phyloP scores from a whole-genome alignment of 2,888 invertebrate species.

The Adela reaumurella region DNA sequence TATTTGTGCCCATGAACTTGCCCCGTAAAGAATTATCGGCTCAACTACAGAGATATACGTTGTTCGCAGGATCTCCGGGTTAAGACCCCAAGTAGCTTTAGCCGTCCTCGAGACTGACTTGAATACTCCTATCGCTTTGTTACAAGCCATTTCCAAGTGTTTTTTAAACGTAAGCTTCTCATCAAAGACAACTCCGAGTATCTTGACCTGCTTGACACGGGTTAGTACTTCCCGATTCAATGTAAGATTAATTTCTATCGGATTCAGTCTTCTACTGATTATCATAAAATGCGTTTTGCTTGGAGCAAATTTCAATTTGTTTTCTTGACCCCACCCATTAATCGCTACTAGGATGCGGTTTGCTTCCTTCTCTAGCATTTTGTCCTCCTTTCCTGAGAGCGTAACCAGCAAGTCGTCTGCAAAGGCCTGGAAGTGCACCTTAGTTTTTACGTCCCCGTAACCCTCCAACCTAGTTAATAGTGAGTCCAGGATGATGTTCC shows the following conservation, averaged over 20 bases:
- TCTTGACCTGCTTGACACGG: slow-evolving; percentile 3
- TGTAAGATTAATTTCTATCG: no score
- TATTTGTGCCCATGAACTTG: slow-evolving; percentile 5
- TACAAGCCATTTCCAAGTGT: no score
- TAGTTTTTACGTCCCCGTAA: no score
- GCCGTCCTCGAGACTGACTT: slow-evolving; percentile 1
- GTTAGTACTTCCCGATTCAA: no score
- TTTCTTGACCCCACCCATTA: neutral
- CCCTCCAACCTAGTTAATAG: no score
- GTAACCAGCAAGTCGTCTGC: slow-evolving; percentile 9
- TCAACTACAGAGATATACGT: slow-evolving; percentile 7
- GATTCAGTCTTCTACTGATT: neutral
- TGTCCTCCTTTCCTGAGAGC: slow-evolving; percentile 6
- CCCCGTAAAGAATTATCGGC: slow-evolving; percentile 6
- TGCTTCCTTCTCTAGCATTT: no score
- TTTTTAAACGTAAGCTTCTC: slow-evolving; percentile 3
- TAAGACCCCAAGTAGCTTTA: slow-evolving; percentile 5
- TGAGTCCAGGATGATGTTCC: no score
- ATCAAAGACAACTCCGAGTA: slow-evolving; percentile 8
- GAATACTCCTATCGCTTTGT: no score
- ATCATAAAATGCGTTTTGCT: slow-evolving; percentile 6
- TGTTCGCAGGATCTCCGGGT: slow-evolving; percentile 4
- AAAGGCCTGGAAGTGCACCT: slow-evolving; percentile 3
- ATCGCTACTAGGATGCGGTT: slow-evolving; percentile 3
- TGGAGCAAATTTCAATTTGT: slow-evolving; percentile 2